Evolutionary conservation across 2,797 vertebrate genomes (phyloP), one percentile per base, ranked within the genome.

Genomic region (Eulemur coronatus): DNA sequence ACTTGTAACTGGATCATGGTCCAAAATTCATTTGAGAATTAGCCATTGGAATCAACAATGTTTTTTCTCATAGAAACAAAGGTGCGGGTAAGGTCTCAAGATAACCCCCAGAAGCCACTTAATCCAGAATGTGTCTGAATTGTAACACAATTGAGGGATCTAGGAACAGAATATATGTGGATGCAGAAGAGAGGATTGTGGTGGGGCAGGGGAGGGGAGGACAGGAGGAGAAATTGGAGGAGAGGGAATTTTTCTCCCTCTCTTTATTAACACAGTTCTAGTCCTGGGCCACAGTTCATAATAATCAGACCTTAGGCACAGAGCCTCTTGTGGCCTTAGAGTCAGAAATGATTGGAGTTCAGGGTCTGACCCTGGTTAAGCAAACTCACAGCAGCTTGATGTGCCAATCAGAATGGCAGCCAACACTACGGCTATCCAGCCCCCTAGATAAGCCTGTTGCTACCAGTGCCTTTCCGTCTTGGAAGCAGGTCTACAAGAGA

Each of bases 1-100:
- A 72, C 78, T 94, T 96, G 86, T 94, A 95, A 91, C 67, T 93
- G 91, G 88, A 81, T 97, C 94, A 78, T 63, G 43, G 73, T 94
- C 91, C 94, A 95, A 94, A 86, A 94, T 94, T 94, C 43, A 94
- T 88, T 91, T 96, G 28, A 18, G 67, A 94, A 86, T 95, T 35
- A 91, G 65, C 70, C 50, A 9, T 80, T 81, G 79, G 59, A 93
- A 87, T 97, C 70, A 84, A 52, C 69, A 91, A 28, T 89, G 7
- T 22, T 72, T 92, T 88, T 82, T 43, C 65, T 84, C 50, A 20
- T 65, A 88, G 85, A 73, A 94, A 28, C 52, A 82, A 11, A 43
- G 28, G 11, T 95, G 9, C 3, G 17, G 52, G 63, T 50, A 52
- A 2, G 43, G 52, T 48, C 63, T 94, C 26, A 57, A 76, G 63